Evolutionary conservation across 2,113 vertebrate genomes (phyloP).

Genomic region (Bos javanicus): DNA sequence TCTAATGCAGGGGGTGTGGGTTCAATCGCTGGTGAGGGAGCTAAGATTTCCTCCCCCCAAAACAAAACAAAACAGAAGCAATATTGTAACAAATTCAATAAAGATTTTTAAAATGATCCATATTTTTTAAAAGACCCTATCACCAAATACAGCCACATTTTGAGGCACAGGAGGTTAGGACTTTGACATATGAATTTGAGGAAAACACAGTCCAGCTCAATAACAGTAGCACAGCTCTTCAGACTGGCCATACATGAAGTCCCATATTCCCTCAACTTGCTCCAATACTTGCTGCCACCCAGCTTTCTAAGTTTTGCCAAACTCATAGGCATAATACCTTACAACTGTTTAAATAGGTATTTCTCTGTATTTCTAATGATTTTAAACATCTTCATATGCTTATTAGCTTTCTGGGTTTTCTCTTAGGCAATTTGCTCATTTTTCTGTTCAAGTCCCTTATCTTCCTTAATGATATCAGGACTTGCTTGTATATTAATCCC

Average conservation of each 20-base stretch:
- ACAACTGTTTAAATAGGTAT: background rate
- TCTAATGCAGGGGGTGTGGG: background rate
- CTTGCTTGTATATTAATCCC: background rate
- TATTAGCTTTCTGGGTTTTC: background rate
- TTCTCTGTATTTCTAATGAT: background rate
- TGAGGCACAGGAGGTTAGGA: background rate
- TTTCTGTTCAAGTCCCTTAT: background rate
- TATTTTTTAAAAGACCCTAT: background rate
- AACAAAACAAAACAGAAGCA: background rate
- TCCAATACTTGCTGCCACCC: background rate
- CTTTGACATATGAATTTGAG: background rate
- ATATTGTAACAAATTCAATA: background rate
- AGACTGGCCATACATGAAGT: accelerated
- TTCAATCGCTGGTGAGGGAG: background rate
- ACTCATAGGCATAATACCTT: background rate
- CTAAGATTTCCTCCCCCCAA: background rate
- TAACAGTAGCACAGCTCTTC: background rate
- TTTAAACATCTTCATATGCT: background rate
- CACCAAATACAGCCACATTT: background rate
- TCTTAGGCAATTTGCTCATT: background rate
- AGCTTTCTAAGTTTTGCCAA: background rate
- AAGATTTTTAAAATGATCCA: background rate
- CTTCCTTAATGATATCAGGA: background rate
- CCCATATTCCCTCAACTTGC: accelerated
- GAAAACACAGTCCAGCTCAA: background rate